phyloP scores from a whole-genome alignment of 2,113 vertebrate genomes.

The Colossoma macropomum region DNA sequence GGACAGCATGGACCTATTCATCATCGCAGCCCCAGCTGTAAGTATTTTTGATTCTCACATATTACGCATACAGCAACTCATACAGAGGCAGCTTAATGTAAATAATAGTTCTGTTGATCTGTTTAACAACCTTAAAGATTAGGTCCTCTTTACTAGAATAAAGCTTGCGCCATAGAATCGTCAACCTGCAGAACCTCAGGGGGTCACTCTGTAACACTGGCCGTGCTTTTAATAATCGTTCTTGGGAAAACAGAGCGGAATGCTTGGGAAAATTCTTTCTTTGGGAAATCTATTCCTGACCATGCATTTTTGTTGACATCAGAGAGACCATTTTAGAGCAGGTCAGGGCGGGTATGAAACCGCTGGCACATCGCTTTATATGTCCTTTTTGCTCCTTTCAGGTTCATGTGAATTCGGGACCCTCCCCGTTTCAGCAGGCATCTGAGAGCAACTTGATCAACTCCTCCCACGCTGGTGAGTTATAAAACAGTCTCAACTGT shows the following conservation, averaged over 20 bases:
- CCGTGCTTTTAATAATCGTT: not conserved
- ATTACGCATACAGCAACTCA: slow-evolving; percentile 28
- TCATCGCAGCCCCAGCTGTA: slow-evolving; percentile 76
- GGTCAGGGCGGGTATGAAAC: not conserved
- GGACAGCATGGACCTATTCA: slow-evolving; percentile 78
- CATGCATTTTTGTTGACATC: not conserved
- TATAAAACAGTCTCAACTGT: not conserved
- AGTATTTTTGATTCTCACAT: slow-evolving; percentile 58
- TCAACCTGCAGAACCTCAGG: not conserved
- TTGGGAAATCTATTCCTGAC: not conserved
- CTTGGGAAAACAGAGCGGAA: not conserved
- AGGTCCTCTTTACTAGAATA: not conserved
- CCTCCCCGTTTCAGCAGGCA: slow-evolving; percentile 34
- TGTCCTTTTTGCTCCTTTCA: slow-evolving; percentile 23
- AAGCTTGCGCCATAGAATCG: not conserved
- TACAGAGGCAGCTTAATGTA: not conserved
- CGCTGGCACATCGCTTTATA: not conserved
- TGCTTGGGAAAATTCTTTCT: slow-evolving; percentile 6
- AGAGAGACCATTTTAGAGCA: not conserved
- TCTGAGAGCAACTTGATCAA: slow-evolving; percentile 14
- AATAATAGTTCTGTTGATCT: not conserved
- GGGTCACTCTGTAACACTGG: not conserved
- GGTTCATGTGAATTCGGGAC: slow-evolving; percentile 38
- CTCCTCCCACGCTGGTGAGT: slow-evolving; percentile 41
- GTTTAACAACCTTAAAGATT: slow-evolving; percentile 11